Percentiles rank a stretch among this genome's conserved stretches.
These are phyloP conservation scores for Ectropis grisescens DNA, from an alignment of 1,140 invertebrate genomes.

Conservation along the genomic window DNA sequence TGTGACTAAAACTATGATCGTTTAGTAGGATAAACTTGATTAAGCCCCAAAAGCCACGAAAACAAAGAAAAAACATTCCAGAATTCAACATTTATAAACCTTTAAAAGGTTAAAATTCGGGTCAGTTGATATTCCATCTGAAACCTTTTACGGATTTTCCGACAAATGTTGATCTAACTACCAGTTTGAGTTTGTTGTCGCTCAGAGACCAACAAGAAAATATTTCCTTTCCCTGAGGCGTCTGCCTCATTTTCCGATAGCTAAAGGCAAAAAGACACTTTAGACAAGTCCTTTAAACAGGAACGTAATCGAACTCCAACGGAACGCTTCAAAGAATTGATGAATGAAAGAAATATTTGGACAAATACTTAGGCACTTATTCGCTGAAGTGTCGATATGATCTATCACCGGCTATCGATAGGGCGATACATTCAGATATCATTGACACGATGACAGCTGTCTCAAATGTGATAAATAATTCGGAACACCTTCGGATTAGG, in stretches of 20 bases:
- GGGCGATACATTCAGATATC: slow-evolving; percentile 31
- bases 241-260: slow-evolving; percentile 1
- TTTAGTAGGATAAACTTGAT: too few relatives aligned
- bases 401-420: slow-evolving; percentile 11
- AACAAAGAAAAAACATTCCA: too few relatives aligned
- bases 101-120: too few relatives aligned
- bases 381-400: too few relatives aligned
- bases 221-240: slow-evolving; percentile 2
- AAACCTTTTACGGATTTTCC: slow-evolving; percentile 1
- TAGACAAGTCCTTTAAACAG: not conserved
- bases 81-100: too few relatives aligned
- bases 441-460: slow-evolving; percentile 34
- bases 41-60: too few relatives aligned
- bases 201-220: not conserved
- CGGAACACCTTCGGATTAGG: slow-evolving; percentile 8
- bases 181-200: not conserved
- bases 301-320: not conserved
- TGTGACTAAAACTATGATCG: too few relatives aligned
- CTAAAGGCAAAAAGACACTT: not conserved
- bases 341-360: not conserved
- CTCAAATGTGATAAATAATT: slow-evolving; percentile 27
- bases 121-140: too few relatives aligned
- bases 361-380: not conserved
- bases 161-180: slow-evolving; percentile 1
- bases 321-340: not conserved